Conservation (phyloP, 2,797 vertebrate genomes). For the Anas capensis region DNA sequence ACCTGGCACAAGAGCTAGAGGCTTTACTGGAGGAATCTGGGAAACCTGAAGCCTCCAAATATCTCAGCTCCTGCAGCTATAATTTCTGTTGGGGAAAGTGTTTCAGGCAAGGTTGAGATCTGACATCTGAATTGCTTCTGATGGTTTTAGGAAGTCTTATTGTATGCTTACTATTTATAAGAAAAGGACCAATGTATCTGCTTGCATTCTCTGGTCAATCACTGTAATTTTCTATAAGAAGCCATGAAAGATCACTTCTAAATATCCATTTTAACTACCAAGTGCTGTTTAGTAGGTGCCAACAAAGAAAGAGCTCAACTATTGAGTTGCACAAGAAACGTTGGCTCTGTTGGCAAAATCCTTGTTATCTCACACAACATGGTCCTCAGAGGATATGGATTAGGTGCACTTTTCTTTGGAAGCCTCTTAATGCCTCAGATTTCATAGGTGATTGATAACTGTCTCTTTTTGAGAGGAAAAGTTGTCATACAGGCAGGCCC, state of each 20-base stretch:
- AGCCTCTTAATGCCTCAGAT: not conserved
- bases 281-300: not conserved
- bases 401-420: not conserved
- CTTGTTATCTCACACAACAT: not conserved
- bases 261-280: not conserved
- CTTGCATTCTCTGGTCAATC: not conserved
- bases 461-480: not conserved
- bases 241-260: not conserved
- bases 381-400: not conserved
- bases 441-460: not conserved
- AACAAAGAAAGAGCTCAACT: not conserved
- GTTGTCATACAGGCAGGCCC: not conserved
- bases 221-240: not conserved
- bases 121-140: not conserved
- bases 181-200: not conserved
- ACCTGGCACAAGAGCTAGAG: not conserved
- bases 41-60: not conserved
- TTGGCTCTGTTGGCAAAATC: not conserved
- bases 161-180: not conserved
- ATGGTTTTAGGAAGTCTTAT: not conserved
- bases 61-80: not conserved
- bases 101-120: not conserved
- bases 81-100: not conserved
- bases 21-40: not conserved
- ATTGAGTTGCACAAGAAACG: not conserved